These are phyloP conservation scores for Rhabdomys pumilio DNA, from an alignment of 2,797 vertebrate genomes.

Conservation along the genomic window DNA sequence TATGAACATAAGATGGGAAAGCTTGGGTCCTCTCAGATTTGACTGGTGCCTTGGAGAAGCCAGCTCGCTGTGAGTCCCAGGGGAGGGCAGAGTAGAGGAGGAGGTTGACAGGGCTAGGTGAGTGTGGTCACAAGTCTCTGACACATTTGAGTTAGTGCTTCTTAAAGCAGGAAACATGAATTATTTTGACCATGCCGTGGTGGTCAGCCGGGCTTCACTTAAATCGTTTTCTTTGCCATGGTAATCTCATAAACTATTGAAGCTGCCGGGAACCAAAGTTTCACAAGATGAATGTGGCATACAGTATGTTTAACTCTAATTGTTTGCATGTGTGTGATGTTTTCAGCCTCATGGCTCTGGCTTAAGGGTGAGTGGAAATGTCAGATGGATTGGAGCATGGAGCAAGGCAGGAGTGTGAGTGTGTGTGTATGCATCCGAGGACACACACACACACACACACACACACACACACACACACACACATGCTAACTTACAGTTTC, in stretches of 20 bases:
- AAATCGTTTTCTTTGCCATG: conserved; percentile 75
- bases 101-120: background rate
- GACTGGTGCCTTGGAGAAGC: conserved; percentile 10
- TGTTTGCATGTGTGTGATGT: conserved; percentile 63
- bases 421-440: too few species aligned
- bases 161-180: conserved; percentile 37
- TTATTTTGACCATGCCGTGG: conserved; percentile 69
- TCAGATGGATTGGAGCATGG: accelerated
- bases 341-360: background rate
- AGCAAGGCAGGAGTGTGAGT: background rate
- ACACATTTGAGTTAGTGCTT: conserved; percentile 78
- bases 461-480: background rate
- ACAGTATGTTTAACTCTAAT: conserved; percentile 61
- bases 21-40: background rate
- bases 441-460: too few species aligned
- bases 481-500: background rate
- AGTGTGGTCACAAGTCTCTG: conserved; percentile 62
- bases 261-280: conserved; percentile 74
- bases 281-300: conserved; percentile 70
- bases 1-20: background rate
- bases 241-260: conserved; percentile 76
- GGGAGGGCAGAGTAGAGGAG: background rate
- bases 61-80: background rate
- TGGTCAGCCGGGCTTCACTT: conserved; percentile 76
- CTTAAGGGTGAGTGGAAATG: background rate